Conservation (phyloP, 30 jellyfish, hydroid and myxozoan genomes). For the Phacellophora camtschatica region DNA sequence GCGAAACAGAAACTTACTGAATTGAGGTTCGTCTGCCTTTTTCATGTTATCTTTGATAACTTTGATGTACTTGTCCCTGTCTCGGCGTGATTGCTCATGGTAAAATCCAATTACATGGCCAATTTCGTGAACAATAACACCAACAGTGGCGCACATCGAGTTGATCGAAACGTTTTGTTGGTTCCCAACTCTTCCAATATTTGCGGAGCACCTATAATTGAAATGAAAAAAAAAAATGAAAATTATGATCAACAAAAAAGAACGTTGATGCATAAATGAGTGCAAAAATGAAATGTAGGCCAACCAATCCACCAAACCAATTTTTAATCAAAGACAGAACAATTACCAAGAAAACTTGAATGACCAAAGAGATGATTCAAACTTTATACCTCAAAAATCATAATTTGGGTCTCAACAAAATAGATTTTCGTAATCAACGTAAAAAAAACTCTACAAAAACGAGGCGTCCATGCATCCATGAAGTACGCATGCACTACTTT, state of each 20-base stretch:
- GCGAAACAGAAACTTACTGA: constrained; percentile 76
- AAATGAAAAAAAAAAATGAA: neutral
- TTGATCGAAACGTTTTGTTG: constrained; percentile 89
- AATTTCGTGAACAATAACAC: constrained; percentile 90
- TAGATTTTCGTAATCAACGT: no score
- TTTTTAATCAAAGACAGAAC: neutral
- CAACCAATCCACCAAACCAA: no score
- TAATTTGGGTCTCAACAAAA: no score
- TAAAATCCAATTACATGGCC: constrained; percentile 98
- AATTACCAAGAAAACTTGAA: neutral
- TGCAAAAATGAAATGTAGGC: no score
- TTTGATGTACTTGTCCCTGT: constrained; percentile 74
- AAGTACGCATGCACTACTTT: no score
- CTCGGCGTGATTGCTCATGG: constrained; percentile 96
- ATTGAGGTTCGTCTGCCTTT: constrained; percentile 56
- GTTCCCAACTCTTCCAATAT: constrained; percentile 85
- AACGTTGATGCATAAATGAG: no score
- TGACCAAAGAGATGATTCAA: no score
- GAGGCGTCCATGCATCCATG: no score
- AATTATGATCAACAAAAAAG: no score
- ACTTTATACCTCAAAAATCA: no score
- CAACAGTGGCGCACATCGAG: constrained; percentile 72
- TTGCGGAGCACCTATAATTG: constrained; percentile 84
- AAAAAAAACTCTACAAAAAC: no score
- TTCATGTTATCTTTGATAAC: constrained; percentile 64